Conservation (phyloP, 2,113 vertebrate genomes). For the Neotragus moschatus region DNA sequence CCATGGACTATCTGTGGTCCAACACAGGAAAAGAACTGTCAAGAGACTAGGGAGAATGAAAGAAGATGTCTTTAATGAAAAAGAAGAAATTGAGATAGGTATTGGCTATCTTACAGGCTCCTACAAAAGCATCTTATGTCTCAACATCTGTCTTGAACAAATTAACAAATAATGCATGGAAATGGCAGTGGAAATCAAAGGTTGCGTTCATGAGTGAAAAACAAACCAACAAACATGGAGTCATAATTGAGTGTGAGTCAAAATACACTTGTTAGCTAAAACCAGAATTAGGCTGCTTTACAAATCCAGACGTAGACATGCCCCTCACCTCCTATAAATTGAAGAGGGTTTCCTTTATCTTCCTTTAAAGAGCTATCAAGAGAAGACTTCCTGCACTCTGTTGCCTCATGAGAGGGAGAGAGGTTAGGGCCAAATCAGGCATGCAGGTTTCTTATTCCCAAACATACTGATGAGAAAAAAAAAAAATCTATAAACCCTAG, state of each 20-base stretch:
- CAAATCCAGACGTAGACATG: background rate
- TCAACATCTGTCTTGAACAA: background rate
- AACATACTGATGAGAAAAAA: background rate
- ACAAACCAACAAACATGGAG: background rate
- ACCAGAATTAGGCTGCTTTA: background rate
- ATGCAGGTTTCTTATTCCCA: background rate
- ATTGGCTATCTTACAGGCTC: background rate
- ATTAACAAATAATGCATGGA: background rate
- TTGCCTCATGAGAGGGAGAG: background rate
- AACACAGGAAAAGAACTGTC: background rate
- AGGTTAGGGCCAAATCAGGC: background rate
- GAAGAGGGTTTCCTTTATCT: background rate
- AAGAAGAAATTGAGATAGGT: background rate
- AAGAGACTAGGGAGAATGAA: background rate
- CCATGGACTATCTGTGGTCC: background rate
- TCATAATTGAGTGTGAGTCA: background rate
- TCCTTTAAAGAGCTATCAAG: background rate
- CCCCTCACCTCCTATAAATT: background rate
- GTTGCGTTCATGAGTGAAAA: background rate
- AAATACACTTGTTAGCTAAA: background rate
- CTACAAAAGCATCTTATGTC: background rate
- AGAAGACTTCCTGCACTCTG: background rate
- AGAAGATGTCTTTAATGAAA: background rate
- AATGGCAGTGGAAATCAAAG: background rate
- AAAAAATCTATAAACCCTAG: background rate